phyloP scores from a whole-genome alignment of 1,140 invertebrate genomes.

The Lordiphosa stackelbergi region DNA sequence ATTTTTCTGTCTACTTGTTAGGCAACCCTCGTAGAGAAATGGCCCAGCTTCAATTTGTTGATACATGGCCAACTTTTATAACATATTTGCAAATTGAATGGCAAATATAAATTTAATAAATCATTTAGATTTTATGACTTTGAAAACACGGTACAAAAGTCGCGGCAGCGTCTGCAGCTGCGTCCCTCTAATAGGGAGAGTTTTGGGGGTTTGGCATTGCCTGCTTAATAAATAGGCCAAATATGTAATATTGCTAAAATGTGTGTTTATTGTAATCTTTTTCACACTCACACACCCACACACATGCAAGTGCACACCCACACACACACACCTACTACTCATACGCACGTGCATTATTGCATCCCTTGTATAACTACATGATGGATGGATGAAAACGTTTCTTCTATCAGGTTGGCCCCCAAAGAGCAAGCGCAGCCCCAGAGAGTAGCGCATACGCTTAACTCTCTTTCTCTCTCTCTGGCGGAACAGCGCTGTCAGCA shows the following conservation, averaged over 20 bases:
- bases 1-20: too few species aligned
- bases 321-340: conserved; percentile 10
- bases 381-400: conserved; percentile 1
- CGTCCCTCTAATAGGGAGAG: conserved; percentile 26
- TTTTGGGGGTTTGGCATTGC: conserved; percentile 11
- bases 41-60: too few species aligned
- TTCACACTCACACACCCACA: conserved; percentile 26
- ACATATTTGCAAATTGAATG: too few species aligned
- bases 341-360: conserved; percentile 61
- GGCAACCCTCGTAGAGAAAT: too few species aligned
- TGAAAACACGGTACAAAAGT: conserved; percentile 31
- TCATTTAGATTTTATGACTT: conserved; percentile 7
- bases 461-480: background rate
- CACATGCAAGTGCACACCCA: conserved; percentile 8
- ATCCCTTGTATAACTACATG: conserved; percentile 43
- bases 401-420: conserved; percentile 3
- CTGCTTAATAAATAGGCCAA: conserved; percentile 72
- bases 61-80: too few species aligned
- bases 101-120: too few species aligned
- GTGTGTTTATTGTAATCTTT: conserved; percentile 74
- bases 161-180: conserved; percentile 23
- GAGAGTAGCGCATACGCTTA: background rate
- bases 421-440: conserved; percentile 37
- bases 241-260: conserved; percentile 75
- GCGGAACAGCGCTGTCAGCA: conserved; percentile 7